Evolutionary conservation across 2,797 vertebrate species (phyloP).

Genomic region (Sebastes goodei): DNA sequence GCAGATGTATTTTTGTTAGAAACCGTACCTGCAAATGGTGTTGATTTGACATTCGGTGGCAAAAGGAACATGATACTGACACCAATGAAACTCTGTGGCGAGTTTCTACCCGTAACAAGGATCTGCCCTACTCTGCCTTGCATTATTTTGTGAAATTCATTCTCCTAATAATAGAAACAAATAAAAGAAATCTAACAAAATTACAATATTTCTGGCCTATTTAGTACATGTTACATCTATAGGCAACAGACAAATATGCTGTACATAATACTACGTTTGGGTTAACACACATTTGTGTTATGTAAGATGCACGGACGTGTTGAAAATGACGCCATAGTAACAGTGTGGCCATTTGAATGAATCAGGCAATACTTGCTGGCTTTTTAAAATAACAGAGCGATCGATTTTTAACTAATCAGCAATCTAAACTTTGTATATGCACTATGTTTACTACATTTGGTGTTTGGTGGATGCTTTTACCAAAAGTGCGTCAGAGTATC

Average conservation of each 20-base stretch:
- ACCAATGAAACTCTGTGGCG: constrained; percentile 67
- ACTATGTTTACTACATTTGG: constrained; percentile 1
- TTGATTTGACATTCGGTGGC: constrained; percentile 59
- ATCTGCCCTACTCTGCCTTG: constrained; percentile 73
- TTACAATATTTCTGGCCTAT: constrained; percentile 2
- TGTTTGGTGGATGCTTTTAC: constrained; percentile 3
- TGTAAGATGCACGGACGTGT: constrained; percentile 7
- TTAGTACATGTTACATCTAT: constrained; percentile 17
- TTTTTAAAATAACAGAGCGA: neutral
- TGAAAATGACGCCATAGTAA: neutral
- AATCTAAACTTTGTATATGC: constrained; percentile 9
- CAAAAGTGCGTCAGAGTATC: constrained; percentile 1
- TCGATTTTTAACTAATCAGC: neutral
- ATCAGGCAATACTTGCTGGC: neutral
- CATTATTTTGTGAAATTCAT: constrained; percentile 39
- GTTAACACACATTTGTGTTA: constrained; percentile 9
- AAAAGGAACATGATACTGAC: constrained; percentile 68
- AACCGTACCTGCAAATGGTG: constrained; percentile 68
- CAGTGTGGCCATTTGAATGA: constrained; percentile 1
- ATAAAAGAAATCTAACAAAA: neutral
- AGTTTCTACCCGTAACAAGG: constrained; percentile 78
- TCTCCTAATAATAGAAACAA: neutral
- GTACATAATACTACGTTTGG: neutral
- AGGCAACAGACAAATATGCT: constrained; percentile 6
- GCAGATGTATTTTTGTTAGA: constrained; percentile 38